phyloP scores from a whole-genome alignment of 2,797 vertebrate genomes.

The Sarcoramphus papa region DNA sequence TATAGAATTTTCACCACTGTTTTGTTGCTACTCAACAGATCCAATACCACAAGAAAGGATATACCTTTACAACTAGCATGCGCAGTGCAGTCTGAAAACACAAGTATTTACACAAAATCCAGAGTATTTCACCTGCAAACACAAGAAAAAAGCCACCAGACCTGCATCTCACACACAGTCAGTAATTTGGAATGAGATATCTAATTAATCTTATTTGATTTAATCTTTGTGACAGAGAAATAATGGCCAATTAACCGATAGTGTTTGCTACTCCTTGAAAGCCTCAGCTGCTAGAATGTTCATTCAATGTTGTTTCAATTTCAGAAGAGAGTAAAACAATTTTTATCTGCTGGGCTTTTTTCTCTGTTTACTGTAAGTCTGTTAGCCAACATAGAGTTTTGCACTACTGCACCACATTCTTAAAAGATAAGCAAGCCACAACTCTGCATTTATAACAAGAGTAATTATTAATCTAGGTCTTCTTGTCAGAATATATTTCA shows the following conservation, averaged over 20 bases:
- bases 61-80: neutral
- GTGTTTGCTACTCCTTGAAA: neutral
- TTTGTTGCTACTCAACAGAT: neutral
- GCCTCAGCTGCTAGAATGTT: neutral
- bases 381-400: neutral
- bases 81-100: neutral
- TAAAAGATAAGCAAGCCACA: neutral
- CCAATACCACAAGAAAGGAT: neutral
- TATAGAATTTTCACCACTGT: neutral
- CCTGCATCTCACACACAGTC: neutral
- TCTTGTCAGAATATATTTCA: neutral
- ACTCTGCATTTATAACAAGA: neutral
- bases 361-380: neutral
- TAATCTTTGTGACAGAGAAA: neutral
- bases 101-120: neutral
- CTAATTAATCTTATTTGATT: constrained; percentile 2
- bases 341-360: neutral
- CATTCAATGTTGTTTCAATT: neutral
- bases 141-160: neutral
- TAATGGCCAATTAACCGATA: neutral
- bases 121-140: neutral
- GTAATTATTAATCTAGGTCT: constrained; percentile 5
- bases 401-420: neutral
- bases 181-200: neutral
- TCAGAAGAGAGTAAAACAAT: neutral